phyloP scores from a whole-genome alignment of 2,888 invertebrate species.

The Scaptodrosophila latifasciaeformis region DNA sequence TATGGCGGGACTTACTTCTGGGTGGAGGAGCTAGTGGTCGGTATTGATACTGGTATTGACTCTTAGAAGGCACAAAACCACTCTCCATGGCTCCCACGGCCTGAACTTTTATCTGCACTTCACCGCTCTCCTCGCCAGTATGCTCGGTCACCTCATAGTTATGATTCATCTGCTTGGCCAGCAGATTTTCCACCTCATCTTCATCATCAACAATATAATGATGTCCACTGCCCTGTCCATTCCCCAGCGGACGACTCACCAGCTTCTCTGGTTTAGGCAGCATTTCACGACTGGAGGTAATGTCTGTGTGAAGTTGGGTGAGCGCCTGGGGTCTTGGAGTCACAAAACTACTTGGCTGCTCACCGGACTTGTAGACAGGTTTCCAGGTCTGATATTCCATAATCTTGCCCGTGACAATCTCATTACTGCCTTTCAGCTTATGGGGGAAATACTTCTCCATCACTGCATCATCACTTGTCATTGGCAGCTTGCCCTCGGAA shows the following conservation, averaged over 20 bases:
- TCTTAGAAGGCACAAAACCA: conserved; percentile 51
- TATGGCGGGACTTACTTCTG: background rate
- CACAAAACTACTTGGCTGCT: conserved; percentile 44
- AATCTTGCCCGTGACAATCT: conserved; percentile 59
- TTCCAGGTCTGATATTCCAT: conserved; percentile 70
- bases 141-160: conserved; percentile 72
- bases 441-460: conserved; percentile 51
- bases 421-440: conserved; percentile 35
- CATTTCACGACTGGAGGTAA: conserved; percentile 47
- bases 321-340: conserved; percentile 57
- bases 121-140: conserved; percentile 64
- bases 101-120: conserved; percentile 19
- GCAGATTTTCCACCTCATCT: conserved; percentile 45
- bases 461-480: conserved; percentile 46
- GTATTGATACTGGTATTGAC: background rate
- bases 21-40: background rate
- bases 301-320: conserved; percentile 64
- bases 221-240: conserved; percentile 34
- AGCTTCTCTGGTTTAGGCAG: conserved; percentile 64
- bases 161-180: conserved; percentile 33
- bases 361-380: conserved; percentile 57
- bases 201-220: conserved; percentile 29
- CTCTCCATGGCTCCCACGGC: conserved; percentile 39
- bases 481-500: conserved; percentile 62
- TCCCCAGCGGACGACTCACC: conserved; percentile 25